A percentile compares a stretch with the other conserved stretches of the same genome.
Conservation (phyloP, 1,140 invertebrate species). For the Wasmannia auropunctata region DNA sequence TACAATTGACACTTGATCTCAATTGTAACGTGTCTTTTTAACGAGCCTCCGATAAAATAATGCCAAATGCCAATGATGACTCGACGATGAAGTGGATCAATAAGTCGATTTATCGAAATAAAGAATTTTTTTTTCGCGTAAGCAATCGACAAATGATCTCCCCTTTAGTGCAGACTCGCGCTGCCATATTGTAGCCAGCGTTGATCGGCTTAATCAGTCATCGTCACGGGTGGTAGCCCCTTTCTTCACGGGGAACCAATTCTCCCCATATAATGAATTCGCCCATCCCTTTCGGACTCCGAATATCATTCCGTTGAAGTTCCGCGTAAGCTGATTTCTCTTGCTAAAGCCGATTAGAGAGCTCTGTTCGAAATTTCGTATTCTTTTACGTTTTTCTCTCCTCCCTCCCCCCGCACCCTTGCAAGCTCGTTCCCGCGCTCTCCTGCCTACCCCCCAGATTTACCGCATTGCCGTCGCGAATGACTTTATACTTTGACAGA, state of each 20-base stretch:
- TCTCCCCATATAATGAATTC: constrained; percentile 55
- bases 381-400: constrained; percentile 33
- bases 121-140: background rate
- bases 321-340: constrained; percentile 60
- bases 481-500: constrained; percentile 3
- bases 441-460: background rate
- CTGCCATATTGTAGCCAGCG: constrained; percentile 25
- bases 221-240: constrained; percentile 27
- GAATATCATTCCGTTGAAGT: constrained; percentile 57
- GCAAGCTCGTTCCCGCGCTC: background rate
- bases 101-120: constrained; percentile 1
- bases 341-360: constrained; percentile 70
- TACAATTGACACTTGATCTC: too few relatives aligned
- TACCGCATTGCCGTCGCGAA: background rate
- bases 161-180: constrained; percentile 11
- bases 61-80: background rate
- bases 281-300: background rate
- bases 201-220: constrained; percentile 54
- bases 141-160: constrained; percentile 48
- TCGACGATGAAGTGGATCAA: background rate
- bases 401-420: too few relatives aligned
- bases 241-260: constrained; percentile 48
- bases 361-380: constrained; percentile 32
- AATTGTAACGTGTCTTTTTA: background rate
- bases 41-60: background rate